Evolutionary conservation across 2,113 vertebrate species (phyloP).

Genomic region (Aegotheles bennettii): DNA sequence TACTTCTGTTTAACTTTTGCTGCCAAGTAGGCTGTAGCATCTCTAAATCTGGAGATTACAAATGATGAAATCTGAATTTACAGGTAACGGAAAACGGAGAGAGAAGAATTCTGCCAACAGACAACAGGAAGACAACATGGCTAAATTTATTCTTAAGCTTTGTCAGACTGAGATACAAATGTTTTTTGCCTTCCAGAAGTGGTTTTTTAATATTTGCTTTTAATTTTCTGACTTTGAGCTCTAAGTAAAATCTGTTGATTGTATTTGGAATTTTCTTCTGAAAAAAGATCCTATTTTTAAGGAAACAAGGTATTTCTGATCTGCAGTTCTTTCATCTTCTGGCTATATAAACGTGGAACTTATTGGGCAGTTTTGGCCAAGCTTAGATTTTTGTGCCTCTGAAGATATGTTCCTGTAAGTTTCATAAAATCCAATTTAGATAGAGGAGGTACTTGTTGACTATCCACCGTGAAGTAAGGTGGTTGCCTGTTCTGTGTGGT

Average conservation of each 20-base stretch:
- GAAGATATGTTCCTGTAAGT: not conserved
- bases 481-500: accelerated
- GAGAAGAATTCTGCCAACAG: not conserved
- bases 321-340: not conserved
- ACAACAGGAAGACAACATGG: not conserved
- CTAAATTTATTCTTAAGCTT: not conserved
- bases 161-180: not conserved
- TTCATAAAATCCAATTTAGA: not conserved
- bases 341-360: not conserved
- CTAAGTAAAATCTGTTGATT: not conserved
- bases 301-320: not conserved
- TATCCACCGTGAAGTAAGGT: not conserved
- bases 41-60: not conserved
- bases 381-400: not conserved
- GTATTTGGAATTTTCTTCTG: not conserved
- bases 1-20: not conserved
- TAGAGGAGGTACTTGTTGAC: not conserved
- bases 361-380: not conserved
- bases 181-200: not conserved
- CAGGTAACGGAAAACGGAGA: not conserved
- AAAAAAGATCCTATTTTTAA: not conserved
- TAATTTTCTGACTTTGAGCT: not conserved
- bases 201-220: not conserved
- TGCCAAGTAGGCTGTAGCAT: not conserved
- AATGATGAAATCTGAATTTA: not conserved